A percentile compares a stretch with the other conserved stretches of the same genome.
phyloP scores from a whole-genome alignment of 1,140 invertebrate species.

The Bombus superbus region DNA sequence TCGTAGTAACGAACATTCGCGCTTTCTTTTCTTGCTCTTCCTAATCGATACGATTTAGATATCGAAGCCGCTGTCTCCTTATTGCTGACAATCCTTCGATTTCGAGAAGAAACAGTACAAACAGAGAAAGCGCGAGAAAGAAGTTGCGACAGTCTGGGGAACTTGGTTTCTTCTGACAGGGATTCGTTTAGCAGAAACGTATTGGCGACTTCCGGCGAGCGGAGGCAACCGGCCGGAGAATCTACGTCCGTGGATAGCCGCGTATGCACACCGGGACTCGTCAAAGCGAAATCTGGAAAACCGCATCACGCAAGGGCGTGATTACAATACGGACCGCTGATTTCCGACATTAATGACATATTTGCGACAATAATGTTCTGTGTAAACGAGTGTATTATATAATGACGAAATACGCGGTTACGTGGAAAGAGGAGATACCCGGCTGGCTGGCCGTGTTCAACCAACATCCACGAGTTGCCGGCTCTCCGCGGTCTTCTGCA shows the following conservation, averaged over 20 bases:
- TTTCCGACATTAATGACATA: constrained; percentile 79
- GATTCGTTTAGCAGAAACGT: constrained; percentile 66
- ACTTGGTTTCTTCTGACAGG: constrained; percentile 46
- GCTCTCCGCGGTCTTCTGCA: background rate
- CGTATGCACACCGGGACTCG: constrained; percentile 19
- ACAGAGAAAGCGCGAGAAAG: no score
- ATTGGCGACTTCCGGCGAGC: constrained; percentile 64
- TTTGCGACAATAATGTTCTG: constrained; percentile 78
- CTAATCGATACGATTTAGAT: no score
- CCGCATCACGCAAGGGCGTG: constrained; percentile 73
- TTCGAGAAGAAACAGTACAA: background rate
- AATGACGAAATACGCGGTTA: constrained; percentile 65
- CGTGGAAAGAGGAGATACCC: constrained; percentile 21
- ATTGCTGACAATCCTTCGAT: rapidly evolving
- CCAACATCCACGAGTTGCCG: constrained; percentile 9
- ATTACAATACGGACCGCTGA: constrained; percentile 72
- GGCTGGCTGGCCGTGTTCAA: background rate
- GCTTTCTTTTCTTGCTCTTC: background rate
- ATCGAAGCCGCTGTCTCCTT: no score
- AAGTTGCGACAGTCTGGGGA: constrained; percentile 8
- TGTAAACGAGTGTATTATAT: constrained; percentile 78
- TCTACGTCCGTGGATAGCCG: constrained; percentile 20
- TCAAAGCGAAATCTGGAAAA: constrained; percentile 70
- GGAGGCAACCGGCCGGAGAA: constrained; percentile 46
- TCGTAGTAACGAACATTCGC: background rate